Conservation (phyloP, 2,113 vertebrate genomes). For the Pan paniscus region DNA sequence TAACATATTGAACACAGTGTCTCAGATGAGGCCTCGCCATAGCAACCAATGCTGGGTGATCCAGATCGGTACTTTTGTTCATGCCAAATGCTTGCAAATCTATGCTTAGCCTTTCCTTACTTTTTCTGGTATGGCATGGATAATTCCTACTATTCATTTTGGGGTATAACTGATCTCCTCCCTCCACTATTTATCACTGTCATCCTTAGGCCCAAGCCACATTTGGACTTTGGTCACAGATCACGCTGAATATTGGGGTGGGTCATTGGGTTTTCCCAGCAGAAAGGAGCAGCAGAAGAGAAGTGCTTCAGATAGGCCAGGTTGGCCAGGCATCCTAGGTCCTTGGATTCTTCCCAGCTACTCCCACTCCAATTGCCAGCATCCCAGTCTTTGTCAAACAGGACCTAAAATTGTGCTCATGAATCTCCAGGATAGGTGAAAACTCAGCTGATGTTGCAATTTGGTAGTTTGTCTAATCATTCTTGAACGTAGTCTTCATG, state of each 20-base stretch:
- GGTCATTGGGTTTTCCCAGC: not conserved
- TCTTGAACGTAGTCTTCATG: not conserved
- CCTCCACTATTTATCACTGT: not conserved
- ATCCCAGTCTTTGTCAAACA: not conserved
- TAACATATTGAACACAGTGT: not conserved
- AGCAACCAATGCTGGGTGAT: not conserved
- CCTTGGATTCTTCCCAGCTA: not conserved
- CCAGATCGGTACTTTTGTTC: not conserved
- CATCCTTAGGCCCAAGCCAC: not conserved
- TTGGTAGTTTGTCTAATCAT: not conserved
- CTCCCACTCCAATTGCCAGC: not conserved
- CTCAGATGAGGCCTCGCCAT: conserved; percentile 44
- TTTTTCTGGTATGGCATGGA: not conserved
- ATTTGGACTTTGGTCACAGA: conserved; percentile 9
- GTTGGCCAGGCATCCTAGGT: not conserved
- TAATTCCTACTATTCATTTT: not conserved
- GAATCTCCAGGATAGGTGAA: not conserved
- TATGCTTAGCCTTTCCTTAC: not conserved
- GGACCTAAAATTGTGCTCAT: not conserved
- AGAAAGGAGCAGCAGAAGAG: not conserved
- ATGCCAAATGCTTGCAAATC: conserved; percentile 11
- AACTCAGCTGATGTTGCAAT: not conserved
- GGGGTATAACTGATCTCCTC: not conserved
- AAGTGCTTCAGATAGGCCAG: not conserved
- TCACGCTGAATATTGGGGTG: not conserved